A percentile compares a stretch with the other conserved stretches of the same genome.
These are phyloP conservation scores for Dinomys branickii DNA, from an alignment of 2,113 vertebrate genomes.

Conservation along the genomic window DNA sequence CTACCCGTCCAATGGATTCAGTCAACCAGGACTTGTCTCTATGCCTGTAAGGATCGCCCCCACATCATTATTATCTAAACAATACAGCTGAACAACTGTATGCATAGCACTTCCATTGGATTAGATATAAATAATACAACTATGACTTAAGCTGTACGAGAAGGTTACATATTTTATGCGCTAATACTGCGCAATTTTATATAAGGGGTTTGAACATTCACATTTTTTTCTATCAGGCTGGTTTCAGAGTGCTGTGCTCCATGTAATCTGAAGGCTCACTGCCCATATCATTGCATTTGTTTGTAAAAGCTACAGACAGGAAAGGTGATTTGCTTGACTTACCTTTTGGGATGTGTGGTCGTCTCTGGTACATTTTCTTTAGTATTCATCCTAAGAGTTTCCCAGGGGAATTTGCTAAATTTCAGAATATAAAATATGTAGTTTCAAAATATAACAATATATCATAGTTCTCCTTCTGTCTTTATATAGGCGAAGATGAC, in stretches of 20 bases:
- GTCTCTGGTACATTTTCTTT: background rate
- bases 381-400: background rate
- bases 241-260: too few species aligned
- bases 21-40: background rate
- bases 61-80: background rate
- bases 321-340: background rate
- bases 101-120: background rate
- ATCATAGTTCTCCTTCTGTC: constrained; percentile 16
- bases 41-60: background rate
- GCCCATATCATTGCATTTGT: background rate
- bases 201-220: background rate
- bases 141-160: background rate
- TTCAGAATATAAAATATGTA: background rate
- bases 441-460: background rate
- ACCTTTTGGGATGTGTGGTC: background rate
- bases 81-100: background rate
- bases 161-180: background rate
- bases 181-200: background rate
- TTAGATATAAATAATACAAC: background rate
- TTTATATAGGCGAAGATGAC: constrained; percentile 48
- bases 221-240: too few species aligned
- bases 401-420: constrained; percentile 43
- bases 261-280: too few species aligned
- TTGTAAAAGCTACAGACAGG: background rate
- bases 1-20: background rate